Conservation (phyloP, 2,888 invertebrate genomes). For the Sturmia bella region DNA sequence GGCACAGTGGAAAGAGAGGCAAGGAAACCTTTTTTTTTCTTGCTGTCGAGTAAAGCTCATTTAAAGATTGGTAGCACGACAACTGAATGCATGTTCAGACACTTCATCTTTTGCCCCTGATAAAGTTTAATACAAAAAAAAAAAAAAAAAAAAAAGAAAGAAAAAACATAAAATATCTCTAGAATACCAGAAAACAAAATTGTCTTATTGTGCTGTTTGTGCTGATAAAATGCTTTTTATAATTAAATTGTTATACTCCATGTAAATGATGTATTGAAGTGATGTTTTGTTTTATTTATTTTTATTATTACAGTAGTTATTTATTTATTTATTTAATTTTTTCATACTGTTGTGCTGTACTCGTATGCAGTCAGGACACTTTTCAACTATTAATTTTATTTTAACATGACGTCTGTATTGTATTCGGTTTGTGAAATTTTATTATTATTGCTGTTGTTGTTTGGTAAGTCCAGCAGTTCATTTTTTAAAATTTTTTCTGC, state of each 20-base stretch:
- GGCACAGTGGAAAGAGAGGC: neutral
- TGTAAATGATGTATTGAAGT: constrained; percentile 68
- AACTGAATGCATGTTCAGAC: neutral
- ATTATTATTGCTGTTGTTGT: constrained; percentile 28
- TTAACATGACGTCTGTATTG: constrained; percentile 64
- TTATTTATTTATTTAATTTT: no score
- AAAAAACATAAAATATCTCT: constrained; percentile 25
- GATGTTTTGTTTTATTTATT: constrained; percentile 28
- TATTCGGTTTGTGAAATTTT: constrained; percentile 60
- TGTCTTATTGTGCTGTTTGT: constrained; percentile 29
- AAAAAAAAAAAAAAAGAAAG: constrained; percentile 28
- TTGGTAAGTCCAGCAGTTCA: constrained; percentile 37
- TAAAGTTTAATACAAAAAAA: constrained; percentile 18
- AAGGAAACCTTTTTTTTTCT: neutral
- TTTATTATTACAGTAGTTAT: constrained; percentile 41
- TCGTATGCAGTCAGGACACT: neutral
- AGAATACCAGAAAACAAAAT: constrained; percentile 13
- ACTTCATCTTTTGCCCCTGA: constrained; percentile 41
- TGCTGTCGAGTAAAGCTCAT: neutral
- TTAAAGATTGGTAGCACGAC: constrained; percentile 17
- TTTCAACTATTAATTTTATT: constrained; percentile 66
- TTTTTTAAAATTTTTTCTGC: constrained; percentile 11
- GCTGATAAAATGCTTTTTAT: constrained; percentile 47
- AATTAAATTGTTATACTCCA: constrained; percentile 67
- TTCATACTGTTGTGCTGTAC: constrained; percentile 2